These are phyloP conservation scores for Silurus lanzhouensis DNA, from an alignment of 2,797 vertebrate genomes.

Conservation along the genomic window DNA sequence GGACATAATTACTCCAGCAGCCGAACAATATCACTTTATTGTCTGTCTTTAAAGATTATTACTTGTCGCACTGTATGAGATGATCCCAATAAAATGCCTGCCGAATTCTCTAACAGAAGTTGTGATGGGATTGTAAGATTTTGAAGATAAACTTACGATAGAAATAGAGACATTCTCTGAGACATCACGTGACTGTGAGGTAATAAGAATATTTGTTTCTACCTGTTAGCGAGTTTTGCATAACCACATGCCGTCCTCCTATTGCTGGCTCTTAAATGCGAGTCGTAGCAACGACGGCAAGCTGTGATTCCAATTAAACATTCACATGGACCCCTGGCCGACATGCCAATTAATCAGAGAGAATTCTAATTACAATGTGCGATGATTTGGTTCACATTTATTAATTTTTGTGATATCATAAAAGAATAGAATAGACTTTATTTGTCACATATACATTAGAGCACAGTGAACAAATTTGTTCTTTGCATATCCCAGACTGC, in stretches of 20 bases:
- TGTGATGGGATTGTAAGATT: neutral
- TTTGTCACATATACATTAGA: too few relatives aligned
- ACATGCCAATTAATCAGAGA: neutral
- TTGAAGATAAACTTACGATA: neutral
- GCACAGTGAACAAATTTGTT: too few relatives aligned
- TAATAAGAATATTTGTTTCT: neutral
- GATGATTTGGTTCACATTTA: too few relatives aligned
- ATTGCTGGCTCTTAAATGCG: neutral
- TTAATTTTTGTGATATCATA: too few relatives aligned
- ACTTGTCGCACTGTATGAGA: neutral
- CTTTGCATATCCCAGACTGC: too few relatives aligned
- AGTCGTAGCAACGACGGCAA: neutral
- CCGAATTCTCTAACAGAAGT: neutral
- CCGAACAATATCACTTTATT: constrained; percentile 38
- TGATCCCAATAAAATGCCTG: neutral
- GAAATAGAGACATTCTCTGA: too few relatives aligned
- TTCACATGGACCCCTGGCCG: too few relatives aligned
- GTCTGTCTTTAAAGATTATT: constrained; percentile 26
- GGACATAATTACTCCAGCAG: constrained; percentile 15
- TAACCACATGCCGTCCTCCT: neutral
- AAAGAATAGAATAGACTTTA: too few relatives aligned
- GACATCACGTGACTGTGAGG: neutral
- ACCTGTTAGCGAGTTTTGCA: neutral
- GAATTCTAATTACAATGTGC: too few relatives aligned
- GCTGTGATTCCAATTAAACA: neutral